Conservation (phyloP, 2,797 vertebrate species). For the Thalassophryne amazonica region DNA sequence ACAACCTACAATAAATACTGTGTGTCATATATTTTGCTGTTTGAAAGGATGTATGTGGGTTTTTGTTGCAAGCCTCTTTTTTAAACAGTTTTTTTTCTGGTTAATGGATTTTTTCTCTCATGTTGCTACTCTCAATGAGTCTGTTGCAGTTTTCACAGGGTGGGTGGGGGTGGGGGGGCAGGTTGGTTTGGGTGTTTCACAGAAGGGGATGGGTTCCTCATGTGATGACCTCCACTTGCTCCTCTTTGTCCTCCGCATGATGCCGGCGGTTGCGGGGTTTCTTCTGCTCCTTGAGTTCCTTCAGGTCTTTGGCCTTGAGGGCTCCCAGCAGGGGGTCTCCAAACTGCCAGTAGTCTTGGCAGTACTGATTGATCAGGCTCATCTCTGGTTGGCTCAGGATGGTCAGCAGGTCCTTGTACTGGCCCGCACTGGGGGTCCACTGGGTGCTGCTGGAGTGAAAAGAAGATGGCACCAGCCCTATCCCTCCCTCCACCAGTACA, state of each 20-base stretch:
- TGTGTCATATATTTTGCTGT: constrained; percentile 78
- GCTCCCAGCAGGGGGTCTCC: constrained; percentile 81
- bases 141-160: constrained; percentile 62
- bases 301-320: constrained; percentile 82
- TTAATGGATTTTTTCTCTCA: constrained; percentile 54
- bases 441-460: constrained; percentile 68
- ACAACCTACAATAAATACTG: constrained; percentile 95
- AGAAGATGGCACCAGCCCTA: constrained; percentile 58
- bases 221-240: constrained; percentile 79
- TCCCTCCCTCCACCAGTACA: constrained; percentile 71
- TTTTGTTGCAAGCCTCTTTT: constrained; percentile 46
- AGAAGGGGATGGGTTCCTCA: constrained; percentile 74
- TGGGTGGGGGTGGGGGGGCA: neutral
- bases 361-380: constrained; percentile 98
- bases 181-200: constrained; percentile 30
- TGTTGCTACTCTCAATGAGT: constrained; percentile 64
- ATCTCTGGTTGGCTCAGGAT: constrained; percentile 95
- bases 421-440: constrained; percentile 77
- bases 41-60: constrained; percentile 60
- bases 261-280: constrained; percentile 95
- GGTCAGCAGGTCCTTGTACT: constrained; percentile 94
- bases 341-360: constrained; percentile 95
- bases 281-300: constrained; percentile 94
- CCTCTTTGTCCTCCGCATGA: constrained; percentile 78
- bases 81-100: constrained; percentile 42